These are phyloP conservation scores for Chironomus tentans DNA, from an alignment of 2,888 invertebrate genomes.

Conservation along the genomic window DNA sequence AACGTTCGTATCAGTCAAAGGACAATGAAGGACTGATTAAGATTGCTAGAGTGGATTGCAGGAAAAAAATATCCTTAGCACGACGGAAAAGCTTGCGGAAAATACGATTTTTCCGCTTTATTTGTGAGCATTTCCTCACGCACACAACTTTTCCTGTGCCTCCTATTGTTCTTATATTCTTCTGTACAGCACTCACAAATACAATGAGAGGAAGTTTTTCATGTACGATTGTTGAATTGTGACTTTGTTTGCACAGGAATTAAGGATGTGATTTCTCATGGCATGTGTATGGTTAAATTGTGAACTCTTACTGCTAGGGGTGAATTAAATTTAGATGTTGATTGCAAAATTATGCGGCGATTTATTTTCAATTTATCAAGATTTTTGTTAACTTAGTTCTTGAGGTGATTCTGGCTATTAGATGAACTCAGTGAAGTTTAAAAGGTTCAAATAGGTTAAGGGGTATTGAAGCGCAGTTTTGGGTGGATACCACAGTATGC, in stretches of 20 bases:
- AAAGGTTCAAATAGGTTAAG: background rate
- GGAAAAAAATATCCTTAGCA: background rate
- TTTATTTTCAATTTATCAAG: constrained; percentile 22
- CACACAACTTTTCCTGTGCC: constrained; percentile 2
- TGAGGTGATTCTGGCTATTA: background rate
- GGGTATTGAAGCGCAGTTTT: too few relatives aligned
- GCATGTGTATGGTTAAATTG: background rate
- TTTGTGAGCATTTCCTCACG: constrained; percentile 6
- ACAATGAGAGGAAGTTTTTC: background rate
- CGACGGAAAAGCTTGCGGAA: constrained; percentile 18
- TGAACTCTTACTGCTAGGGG: constrained; percentile 29
- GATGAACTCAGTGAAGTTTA: background rate
- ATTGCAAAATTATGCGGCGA: constrained; percentile 22
- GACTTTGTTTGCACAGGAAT: constrained; percentile 8
- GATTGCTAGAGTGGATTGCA: background rate
- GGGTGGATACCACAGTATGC: too few relatives aligned
- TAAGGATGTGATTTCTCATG: constrained; percentile 18
- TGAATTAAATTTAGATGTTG: constrained; percentile 7
- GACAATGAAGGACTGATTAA: constrained; percentile 13
- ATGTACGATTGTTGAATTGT: background rate
- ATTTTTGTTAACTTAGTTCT: background rate
- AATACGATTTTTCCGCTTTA: constrained; percentile 13
- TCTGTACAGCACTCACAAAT: background rate
- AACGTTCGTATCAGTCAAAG: constrained; percentile 4
- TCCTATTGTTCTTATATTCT: background rate